Percentiles rank a stretch among this genome's conserved stretches.
Conservation (phyloP, 2,888 invertebrate species). For the Cabera pusaria region DNA sequence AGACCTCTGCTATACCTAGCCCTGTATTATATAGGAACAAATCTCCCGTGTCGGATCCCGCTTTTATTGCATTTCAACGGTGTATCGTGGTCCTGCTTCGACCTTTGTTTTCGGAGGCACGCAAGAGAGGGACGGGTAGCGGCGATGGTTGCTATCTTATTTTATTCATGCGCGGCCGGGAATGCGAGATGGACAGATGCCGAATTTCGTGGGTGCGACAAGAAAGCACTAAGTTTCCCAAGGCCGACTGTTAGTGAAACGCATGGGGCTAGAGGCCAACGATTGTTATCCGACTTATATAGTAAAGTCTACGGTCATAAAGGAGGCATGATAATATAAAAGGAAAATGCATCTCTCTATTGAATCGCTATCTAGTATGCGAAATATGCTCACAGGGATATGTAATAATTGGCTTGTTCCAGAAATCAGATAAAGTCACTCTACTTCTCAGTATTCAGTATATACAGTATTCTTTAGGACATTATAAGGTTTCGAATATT, state of each 20-base stretch:
- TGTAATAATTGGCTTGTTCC: no score
- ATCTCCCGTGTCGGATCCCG: conserved; percentile 61
- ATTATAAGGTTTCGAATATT: no score
- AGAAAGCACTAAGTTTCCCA: conserved; percentile 51
- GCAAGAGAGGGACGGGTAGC: conserved; percentile 57
- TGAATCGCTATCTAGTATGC: conserved; percentile 40
- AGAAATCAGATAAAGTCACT: no score
- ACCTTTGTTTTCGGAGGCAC: conserved; percentile 31
- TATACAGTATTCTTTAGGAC: no score
- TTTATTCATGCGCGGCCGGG: conserved; percentile 66
- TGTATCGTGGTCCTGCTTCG: conserved; percentile 49
- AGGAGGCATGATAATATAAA: conserved; percentile 51
- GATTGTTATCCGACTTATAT: conserved; percentile 62
- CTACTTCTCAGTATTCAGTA: no score
- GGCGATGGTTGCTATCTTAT: conserved; percentile 59
- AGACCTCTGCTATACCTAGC: conserved; percentile 48
- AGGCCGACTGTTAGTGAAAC: conserved; percentile 64
- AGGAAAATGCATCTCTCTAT: conserved; percentile 58
- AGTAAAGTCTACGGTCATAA: conserved; percentile 36
- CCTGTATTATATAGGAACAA: conserved; percentile 50
- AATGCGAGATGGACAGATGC: conserved; percentile 52
- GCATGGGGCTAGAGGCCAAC: conserved; percentile 62
- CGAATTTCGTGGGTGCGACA: conserved; percentile 50
- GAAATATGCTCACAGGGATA: no score
- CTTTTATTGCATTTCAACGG: conserved; percentile 69